Conservation (phyloP, 2,888 invertebrate genomes). For the Meandrusa payeni region DNA sequence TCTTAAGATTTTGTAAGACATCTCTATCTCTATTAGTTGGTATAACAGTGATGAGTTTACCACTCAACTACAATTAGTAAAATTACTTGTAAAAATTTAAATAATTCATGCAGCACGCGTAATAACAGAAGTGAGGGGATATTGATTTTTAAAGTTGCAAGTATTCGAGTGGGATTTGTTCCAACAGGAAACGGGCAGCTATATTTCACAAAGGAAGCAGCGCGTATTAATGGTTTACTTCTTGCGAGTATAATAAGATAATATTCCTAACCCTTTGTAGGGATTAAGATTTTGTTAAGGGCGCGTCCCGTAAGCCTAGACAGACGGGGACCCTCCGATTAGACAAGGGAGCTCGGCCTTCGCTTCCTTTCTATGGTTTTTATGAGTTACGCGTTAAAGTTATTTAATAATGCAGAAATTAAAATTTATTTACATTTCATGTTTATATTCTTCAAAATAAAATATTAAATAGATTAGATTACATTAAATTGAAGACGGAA, state of each 20-base stretch:
- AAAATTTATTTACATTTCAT: too few species aligned
- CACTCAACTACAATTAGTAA: constrained; percentile 1
- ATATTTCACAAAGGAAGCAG: constrained; percentile 57
- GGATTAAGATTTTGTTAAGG: constrained; percentile 81
- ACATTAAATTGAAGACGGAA: too few species aligned
- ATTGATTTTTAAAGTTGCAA: constrained; percentile 2
- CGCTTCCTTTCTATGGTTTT: constrained; percentile 69
- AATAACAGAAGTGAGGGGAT: background rate
- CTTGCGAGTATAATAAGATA: constrained; percentile 77
- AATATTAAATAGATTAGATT: too few species aligned
- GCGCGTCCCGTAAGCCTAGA: constrained; percentile 61
- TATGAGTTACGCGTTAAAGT: constrained; percentile 56
- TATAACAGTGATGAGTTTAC: too few species aligned
- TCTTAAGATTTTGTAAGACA: too few species aligned
- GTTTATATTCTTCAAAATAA: too few species aligned
- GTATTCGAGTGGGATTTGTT: constrained; percentile 27
- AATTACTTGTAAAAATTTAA: constrained; percentile 8
- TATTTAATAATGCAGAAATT: too few species aligned
- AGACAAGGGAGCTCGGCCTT: constrained; percentile 49
- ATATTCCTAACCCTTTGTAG: constrained; percentile 79
- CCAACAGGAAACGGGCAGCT: constrained; percentile 34
- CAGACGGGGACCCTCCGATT: constrained; percentile 63
- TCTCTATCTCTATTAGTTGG: too few species aligned
- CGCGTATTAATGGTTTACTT: constrained; percentile 70
- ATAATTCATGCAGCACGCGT: constrained; percentile 31